These are phyloP conservation scores for Hypothenemus hampei DNA, from an alignment of 1,140 invertebrate species.

Conservation along the genomic window DNA sequence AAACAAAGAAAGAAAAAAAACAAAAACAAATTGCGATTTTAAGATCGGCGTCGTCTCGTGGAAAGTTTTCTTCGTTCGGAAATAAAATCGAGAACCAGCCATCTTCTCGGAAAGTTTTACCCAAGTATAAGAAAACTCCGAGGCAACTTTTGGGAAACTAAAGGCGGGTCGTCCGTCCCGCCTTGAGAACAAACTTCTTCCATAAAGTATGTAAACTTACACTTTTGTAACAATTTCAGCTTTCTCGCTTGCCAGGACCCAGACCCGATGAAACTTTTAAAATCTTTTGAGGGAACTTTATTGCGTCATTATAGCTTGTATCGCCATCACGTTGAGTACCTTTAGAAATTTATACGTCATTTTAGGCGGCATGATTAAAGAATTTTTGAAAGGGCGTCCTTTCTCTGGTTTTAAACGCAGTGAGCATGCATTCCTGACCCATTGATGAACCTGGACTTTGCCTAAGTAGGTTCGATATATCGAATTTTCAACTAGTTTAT, in stretches of 20 bases:
- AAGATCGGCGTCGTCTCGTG: constrained; percentile 18
- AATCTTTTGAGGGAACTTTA: constrained; percentile 15
- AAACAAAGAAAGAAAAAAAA: constrained; percentile 8
- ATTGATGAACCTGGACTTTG: background rate
- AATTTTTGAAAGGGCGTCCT: background rate
- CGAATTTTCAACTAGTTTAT: background rate
- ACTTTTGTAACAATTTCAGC: constrained; percentile 47
- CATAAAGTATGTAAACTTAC: constrained; percentile 47
- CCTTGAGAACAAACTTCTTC: constrained; percentile 42
- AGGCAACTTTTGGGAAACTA: constrained; percentile 22
- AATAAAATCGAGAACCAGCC: constrained; percentile 23
- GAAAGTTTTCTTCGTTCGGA: constrained; percentile 13
- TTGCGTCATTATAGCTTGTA: constrained; percentile 11
- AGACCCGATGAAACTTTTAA: constrained; percentile 20
- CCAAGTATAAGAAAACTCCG: constrained; percentile 22
- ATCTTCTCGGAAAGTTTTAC: constrained; percentile 19
- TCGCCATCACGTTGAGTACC: no score
- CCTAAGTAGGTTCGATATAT: no score
- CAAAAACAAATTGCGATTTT: constrained; percentile 18
- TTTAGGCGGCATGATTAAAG: no score
- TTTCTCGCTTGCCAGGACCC: constrained; percentile 26
- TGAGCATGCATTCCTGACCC: background rate
- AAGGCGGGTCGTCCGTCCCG: constrained; percentile 22
- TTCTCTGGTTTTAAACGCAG: background rate
- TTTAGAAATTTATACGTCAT: no score